Evolutionary conservation across 2,888 invertebrate genomes (phyloP).

Genomic region (Drosophila fulvimacula): DNA sequence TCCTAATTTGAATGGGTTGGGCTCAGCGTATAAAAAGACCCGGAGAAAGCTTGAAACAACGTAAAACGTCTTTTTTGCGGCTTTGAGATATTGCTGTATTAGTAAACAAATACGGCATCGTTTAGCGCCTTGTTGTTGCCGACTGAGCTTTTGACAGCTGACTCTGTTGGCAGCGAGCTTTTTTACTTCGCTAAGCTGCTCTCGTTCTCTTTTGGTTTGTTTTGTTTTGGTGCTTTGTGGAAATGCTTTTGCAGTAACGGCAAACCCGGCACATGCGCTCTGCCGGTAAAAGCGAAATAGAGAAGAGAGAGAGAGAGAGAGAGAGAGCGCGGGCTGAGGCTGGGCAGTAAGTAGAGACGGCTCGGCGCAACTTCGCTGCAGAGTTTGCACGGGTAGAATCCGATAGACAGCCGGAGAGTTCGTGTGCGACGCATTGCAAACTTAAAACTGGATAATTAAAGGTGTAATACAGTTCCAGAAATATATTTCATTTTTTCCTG

Average conservation of each 20-base stretch:
- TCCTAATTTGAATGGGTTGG: no score
- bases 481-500: conserved; percentile 32
- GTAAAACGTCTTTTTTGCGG: conserved; percentile 3
- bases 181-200: conserved; percentile 37
- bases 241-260: conserved; percentile 48
- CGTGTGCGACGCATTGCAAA: conserved; percentile 53
- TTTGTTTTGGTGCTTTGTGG: conserved; percentile 54
- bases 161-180: conserved; percentile 61
- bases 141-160: conserved; percentile 63
- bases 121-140: conserved; percentile 25
- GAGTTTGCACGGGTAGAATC: conserved; percentile 73
- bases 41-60: conserved; percentile 26
- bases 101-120: conserved; percentile 46
- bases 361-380: conserved; percentile 70
- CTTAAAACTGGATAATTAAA: conserved; percentile 39
- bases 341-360: conserved; percentile 53
- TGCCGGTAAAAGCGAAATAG: conserved; percentile 6
- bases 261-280: conserved; percentile 57
- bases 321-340: conserved; percentile 37
- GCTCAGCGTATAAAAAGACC: no score
- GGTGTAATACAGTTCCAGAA: conserved; percentile 35
- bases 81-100: conserved; percentile 10
- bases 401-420: conserved; percentile 73
- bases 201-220: conserved; percentile 52
- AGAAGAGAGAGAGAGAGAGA: neutral